Percentiles rank a stretch among this genome's conserved stretches.
These are phyloP conservation scores for Pygocentrus nattereri DNA, from an alignment of 2,797 vertebrate genomes.

Conservation along the genomic window DNA sequence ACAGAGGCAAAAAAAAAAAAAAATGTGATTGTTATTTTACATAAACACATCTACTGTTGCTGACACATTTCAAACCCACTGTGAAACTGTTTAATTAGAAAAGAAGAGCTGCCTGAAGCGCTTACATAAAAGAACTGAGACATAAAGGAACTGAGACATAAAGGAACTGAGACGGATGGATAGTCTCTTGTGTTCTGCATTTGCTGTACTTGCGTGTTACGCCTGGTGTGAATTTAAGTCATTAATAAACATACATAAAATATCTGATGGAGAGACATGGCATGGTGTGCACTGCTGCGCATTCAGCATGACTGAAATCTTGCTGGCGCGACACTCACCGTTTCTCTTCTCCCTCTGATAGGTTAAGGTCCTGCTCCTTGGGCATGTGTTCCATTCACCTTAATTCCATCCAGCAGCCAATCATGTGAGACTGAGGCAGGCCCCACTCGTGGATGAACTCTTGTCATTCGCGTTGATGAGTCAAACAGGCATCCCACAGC, in stretches of 20 bases:
- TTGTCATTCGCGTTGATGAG: conserved; percentile 82
- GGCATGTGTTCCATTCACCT: conserved; percentile 99
- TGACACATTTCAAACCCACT: background rate
- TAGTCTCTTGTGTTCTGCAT: background rate
- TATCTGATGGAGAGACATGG: too few relatives aligned
- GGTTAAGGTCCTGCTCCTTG: conserved; percentile 96
- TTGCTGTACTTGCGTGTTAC: too few relatives aligned
- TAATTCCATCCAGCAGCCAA: conserved; percentile 99
- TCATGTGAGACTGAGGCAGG: conserved; percentile 96
- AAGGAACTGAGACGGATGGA: background rate
- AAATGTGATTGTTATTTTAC: too few relatives aligned
- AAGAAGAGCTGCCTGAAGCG: background rate
- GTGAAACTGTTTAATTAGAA: background rate
- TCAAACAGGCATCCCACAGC: conserved; percentile 75
- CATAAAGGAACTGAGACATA: background rate
- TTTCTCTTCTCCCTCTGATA: conserved; percentile 98
- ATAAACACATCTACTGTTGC: too few relatives aligned
- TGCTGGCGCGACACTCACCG: conserved; percentile 78
- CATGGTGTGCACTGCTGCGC: background rate
- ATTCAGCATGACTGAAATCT: background rate
- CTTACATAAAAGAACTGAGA: background rate
- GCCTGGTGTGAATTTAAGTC: background rate
- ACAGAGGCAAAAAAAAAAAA: too few relatives aligned
- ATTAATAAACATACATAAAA: background rate
- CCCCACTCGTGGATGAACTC: conserved; percentile 84